Evolutionary conservation across 2,888 invertebrate genomes (phyloP), one percentile per base, ranked within the genome.

Genomic region (Aphidius colemani): DNA sequence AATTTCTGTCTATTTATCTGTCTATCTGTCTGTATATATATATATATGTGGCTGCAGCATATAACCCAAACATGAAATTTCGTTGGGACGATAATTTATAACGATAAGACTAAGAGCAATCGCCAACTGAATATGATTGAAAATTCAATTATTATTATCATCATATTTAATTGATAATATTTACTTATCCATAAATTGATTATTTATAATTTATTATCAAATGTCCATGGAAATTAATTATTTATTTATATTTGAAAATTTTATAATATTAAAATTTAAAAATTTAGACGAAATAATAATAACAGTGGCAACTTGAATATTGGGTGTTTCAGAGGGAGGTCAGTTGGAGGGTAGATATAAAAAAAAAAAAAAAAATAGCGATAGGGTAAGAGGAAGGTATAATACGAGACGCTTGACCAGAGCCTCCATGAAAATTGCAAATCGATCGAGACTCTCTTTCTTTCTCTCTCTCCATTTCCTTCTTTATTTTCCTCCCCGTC

Each of bases 351-450:
- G 44, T 41, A 56, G 44, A 53, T 49, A 62, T 51, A 50, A 18
- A 11, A 53, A 66, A 58, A 64, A 49, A 46, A 46, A 45, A 40
- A 30, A 51, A 49, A 64, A 48, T 49, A 9, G 56, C 49, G 60
- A 48, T 45, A 18, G 30, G 53, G 30, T 30, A 30, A 30, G 30
- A 30, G 30, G 3, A 30, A 30, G 44, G 13, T 43, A 9, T n/a
- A 53, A 51, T 43, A 48, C 63, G 70, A 70, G 66, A 69, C 68
- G 70, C 70, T 70, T 70, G 70, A 70, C 70, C 70, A 70, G 68
- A 30, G 70, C 69, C 65, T 66, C 66, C 66, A 59, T 63, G 69
- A 67, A 68, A 71, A 71, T 71, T 66, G 69, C 71, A 71, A 71
- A 71, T 69, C 71, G 69, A 71, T 71, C 68, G 71, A 71, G 68